A percentile compares a stretch with the other conserved stretches of the same genome.
phyloP scores from a whole-genome alignment of 2,113 vertebrate species.

The Ariopsis seemanni region DNA sequence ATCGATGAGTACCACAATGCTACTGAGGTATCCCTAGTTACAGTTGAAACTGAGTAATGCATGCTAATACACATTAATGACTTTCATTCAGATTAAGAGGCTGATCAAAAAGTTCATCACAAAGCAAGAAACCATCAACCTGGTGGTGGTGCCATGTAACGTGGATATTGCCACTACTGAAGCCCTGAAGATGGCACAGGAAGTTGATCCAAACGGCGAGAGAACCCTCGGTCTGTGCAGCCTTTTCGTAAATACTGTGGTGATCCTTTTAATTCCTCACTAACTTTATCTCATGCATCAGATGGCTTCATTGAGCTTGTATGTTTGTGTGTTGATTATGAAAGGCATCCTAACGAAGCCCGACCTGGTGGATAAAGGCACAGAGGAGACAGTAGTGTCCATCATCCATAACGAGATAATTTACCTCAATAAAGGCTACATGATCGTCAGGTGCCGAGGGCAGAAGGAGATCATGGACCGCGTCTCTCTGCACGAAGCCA shows the following conservation, averaged over 20 bases:
- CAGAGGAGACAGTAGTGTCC: conserved; percentile 72
- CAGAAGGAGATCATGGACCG: conserved; percentile 77
- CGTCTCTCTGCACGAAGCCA: conserved; percentile 74
- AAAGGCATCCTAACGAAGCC: conserved; percentile 90
- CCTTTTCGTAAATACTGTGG: not conserved
- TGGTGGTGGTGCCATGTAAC: conserved; percentile 86
- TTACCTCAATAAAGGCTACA: conserved; percentile 86
- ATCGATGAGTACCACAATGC: not conserved
- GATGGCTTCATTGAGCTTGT: not conserved
- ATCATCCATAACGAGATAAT: conserved; percentile 75
- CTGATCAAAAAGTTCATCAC: conserved; percentile 80
- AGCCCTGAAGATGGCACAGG: conserved; percentile 86
- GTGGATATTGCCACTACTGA: conserved; percentile 92
- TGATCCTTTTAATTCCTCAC: not conserved
- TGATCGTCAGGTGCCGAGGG: conserved; percentile 86
- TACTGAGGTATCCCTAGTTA: not conserved
- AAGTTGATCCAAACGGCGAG: conserved; percentile 82
- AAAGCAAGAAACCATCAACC: conserved; percentile 82
- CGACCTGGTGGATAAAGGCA: conserved; percentile 84
- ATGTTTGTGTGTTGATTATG: not conserved
- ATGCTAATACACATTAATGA: not conserved
- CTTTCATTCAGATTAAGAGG: conserved; percentile 74
- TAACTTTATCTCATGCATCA: not conserved
- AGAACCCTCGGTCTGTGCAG: conserved; percentile 81
- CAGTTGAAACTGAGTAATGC: not conserved